These are phyloP conservation scores for Allochrocebus solatus DNA, from an alignment of 2,797 vertebrate genomes.

Conservation along the genomic window DNA sequence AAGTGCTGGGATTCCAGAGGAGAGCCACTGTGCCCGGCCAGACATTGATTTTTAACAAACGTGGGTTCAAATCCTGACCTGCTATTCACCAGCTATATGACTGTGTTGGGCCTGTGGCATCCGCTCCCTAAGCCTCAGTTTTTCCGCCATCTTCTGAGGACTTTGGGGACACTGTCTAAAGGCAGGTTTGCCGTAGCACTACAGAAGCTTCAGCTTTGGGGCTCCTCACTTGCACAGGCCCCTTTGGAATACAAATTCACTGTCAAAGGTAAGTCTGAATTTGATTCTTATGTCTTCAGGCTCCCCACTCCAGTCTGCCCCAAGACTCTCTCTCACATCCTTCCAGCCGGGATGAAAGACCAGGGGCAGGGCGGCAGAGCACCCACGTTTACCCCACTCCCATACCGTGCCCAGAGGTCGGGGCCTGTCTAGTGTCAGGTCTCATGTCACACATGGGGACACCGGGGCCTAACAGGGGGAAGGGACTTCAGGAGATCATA, in stretches of 20 bases:
- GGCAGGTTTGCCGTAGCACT: not conserved
- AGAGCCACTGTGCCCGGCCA: no score
- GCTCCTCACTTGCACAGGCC: not conserved
- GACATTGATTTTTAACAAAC: not conserved
- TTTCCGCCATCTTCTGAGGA: not conserved
- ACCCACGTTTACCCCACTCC: fast-evolving
- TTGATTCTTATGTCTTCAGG: not conserved
- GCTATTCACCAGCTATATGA: not conserved
- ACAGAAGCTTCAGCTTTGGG: not conserved
- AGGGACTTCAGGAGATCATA: not conserved
- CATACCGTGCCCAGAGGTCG: not conserved
- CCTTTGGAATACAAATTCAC: not conserved
- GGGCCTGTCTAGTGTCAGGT: not conserved
- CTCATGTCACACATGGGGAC: not conserved
- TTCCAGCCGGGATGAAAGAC: not conserved
- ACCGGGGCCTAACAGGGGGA: not conserved
- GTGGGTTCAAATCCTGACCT: not conserved
- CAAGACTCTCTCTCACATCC: not conserved
- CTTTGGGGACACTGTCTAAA: not conserved
- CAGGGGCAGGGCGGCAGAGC: not conserved
- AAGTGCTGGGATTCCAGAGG: no score
- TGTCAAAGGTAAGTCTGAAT: not conserved
- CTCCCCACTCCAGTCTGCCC: not conserved
- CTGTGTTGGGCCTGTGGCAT: not conserved
- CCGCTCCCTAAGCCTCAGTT: not conserved